phyloP scores from a whole-genome alignment of 2,888 invertebrate species.

The Pyrochroa serraticornis region DNA sequence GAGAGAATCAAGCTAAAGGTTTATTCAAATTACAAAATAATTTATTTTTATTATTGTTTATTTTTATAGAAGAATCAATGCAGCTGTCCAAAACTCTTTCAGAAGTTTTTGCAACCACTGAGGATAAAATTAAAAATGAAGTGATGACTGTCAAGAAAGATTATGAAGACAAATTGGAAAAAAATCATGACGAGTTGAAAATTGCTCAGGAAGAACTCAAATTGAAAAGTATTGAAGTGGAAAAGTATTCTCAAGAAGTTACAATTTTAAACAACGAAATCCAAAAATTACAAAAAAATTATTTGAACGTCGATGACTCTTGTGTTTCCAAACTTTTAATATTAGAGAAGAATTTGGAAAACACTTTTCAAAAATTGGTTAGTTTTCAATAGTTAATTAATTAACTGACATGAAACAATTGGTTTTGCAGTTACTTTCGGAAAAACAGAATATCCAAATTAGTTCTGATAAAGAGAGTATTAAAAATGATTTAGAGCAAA shows the following conservation, averaged over 20 bases:
- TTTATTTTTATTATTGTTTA: not conserved
- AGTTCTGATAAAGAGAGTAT: conserved; percentile 65
- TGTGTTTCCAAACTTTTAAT: conserved; percentile 54
- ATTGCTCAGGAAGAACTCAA: conserved; percentile 64
- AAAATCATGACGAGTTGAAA: conserved; percentile 64
- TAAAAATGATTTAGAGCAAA: conserved; percentile 64
- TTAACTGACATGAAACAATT: not conserved
- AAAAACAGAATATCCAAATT: conserved; percentile 64
- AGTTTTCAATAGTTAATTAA: conserved; percentile 19
- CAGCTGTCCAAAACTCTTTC: conserved; percentile 62
- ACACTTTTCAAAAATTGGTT: conserved; percentile 67
- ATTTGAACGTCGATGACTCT: conserved; percentile 49
- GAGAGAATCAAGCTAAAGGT: conserved; percentile 58
- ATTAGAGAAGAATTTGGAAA: conserved; percentile 64
- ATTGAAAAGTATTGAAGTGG: conserved; percentile 62
- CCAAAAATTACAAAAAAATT: conserved; percentile 56
- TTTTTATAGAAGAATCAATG: conserved; percentile 61
- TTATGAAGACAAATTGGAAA: conserved; percentile 65
- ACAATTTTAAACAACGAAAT: conserved; percentile 62
- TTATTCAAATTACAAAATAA: conserved; percentile 11
- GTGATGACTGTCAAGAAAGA: conserved; percentile 63
- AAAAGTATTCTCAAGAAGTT: conserved; percentile 63
- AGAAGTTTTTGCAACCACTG: conserved; percentile 63
- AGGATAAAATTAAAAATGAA: conserved; percentile 65
- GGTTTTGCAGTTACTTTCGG: conserved; percentile 60